Evolutionary conservation across 2,888 invertebrate genomes (phyloP).

Genomic region (Zygothrica quintamaculata): DNA sequence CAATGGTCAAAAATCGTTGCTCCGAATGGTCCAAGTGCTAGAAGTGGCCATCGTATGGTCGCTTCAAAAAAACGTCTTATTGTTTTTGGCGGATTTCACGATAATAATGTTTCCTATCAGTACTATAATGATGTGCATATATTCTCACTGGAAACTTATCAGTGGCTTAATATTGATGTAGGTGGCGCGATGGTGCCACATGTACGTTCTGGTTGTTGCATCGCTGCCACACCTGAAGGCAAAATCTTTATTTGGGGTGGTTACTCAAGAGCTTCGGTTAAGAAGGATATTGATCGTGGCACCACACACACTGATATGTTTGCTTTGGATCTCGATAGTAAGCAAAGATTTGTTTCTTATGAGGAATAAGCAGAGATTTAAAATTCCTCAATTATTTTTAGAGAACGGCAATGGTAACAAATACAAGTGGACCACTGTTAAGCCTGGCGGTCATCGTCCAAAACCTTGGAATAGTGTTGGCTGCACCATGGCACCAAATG

Average conservation of each 20-base stretch:
- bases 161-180: slow-evolving; percentile 90
- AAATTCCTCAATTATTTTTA: slow-evolving; percentile 65
- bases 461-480: slow-evolving; percentile 90
- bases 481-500: slow-evolving; percentile 87
- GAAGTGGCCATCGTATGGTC: slow-evolving; percentile 96
- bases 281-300: slow-evolving; percentile 91
- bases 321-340: slow-evolving; percentile 86
- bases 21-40: slow-evolving; percentile 90
- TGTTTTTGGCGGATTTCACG: slow-evolving; percentile 96
- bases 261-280: slow-evolving; percentile 90
- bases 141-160: slow-evolving; percentile 92
- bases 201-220: slow-evolving; percentile 91
- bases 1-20: slow-evolving; percentile 93
- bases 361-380: too few relatives aligned
- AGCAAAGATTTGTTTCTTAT: too few relatives aligned
- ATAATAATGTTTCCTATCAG: slow-evolving; percentile 93
- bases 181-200: slow-evolving; percentile 88
- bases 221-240: slow-evolving; percentile 85
- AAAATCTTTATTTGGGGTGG: slow-evolving; percentile 90
- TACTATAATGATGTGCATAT: slow-evolving; percentile 94
- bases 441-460: slow-evolving; percentile 88
- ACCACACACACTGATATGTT: slow-evolving; percentile 90
- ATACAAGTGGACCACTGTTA: slow-evolving; percentile 90
- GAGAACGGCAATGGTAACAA: slow-evolving; percentile 87
- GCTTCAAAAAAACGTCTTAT: slow-evolving; percentile 90